Percentiles rank a stretch among this genome's conserved stretches.
Evolutionary conservation across 2,797 vertebrate genomes (phyloP).

Genomic region (Phrynocephalus forsythii): DNA sequence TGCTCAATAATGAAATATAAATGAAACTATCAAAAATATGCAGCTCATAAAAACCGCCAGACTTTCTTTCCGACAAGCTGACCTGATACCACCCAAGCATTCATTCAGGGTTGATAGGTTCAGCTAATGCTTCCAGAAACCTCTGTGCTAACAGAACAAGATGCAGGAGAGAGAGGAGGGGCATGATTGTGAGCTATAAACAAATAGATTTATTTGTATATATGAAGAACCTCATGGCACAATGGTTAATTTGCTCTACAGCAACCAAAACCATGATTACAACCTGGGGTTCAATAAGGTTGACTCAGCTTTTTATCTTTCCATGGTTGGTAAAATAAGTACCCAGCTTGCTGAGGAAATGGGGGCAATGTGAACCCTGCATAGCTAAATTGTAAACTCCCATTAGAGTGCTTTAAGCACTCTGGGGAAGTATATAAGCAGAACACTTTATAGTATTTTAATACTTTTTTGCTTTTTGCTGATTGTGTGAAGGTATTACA

Average conservation of each 20-base stretch:
- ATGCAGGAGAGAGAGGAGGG: neutral
- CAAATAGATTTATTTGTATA: neutral
- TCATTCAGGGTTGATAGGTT: neutral
- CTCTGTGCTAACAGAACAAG: neutral
- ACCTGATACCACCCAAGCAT: slow-evolving; percentile 22
- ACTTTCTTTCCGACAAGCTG: slow-evolving; percentile 29
- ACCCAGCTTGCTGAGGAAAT: too few species aligned
- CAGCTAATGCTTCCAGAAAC: neutral
- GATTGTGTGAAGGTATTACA: too few species aligned
- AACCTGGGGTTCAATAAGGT: too few species aligned
- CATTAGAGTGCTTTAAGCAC: too few species aligned
- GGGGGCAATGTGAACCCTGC: too few species aligned
- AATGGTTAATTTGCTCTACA: too few species aligned
- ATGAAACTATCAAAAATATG: slow-evolving; percentile 66
- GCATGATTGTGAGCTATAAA: neutral
- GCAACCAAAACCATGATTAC: too few species aligned
- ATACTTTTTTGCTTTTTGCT: neutral
- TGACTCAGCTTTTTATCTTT: too few species aligned
- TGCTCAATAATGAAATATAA: slow-evolving; percentile 67
- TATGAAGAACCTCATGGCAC: too few species aligned
- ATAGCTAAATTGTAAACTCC: too few species aligned
- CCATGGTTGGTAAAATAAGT: too few species aligned
- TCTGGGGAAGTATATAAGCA: too few species aligned
- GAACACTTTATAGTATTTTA: neutral
- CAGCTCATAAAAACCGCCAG: slow-evolving; percentile 66